A percentile compares a stretch with the other conserved stretches of the same genome.
Conservation (phyloP, 2,113 vertebrate genomes). For the Stigmatopora argus region DNA sequence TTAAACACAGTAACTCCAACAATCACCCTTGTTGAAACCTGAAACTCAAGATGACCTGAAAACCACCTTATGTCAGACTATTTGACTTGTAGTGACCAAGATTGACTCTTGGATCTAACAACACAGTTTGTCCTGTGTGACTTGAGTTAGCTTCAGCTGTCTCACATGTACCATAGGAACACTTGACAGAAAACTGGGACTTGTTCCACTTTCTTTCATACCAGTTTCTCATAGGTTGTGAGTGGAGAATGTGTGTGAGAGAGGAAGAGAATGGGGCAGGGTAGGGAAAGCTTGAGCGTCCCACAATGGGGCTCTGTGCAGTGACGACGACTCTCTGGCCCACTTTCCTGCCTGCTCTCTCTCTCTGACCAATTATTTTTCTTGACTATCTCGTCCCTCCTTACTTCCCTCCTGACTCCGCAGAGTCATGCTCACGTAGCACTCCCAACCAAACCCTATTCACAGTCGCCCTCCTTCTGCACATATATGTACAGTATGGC, state of each 20-base stretch:
- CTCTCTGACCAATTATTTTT: constrained; percentile 30
- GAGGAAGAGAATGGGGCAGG: constrained; percentile 39
- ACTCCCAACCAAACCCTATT: constrained; percentile 18
- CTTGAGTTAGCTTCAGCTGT: constrained; percentile 38
- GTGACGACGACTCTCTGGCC: constrained; percentile 37
- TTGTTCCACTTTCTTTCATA: constrained; percentile 3
- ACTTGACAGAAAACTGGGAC: neutral
- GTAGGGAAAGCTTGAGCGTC: constrained; percentile 35
- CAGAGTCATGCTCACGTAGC: constrained; percentile 50
- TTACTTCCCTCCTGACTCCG: constrained; percentile 26
- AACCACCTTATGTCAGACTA: neutral
- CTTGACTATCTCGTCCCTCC: constrained; percentile 21
- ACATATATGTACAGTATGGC: neutral
- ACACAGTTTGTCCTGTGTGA: constrained; percentile 19
- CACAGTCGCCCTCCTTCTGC: constrained; percentile 17
- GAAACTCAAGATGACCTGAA: neutral
- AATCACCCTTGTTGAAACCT: neutral
- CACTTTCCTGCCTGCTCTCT: constrained; percentile 33
- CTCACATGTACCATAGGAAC: constrained; percentile 16
- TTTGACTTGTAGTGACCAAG: neutral
- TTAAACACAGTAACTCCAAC: too few species aligned
- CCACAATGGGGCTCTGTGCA: constrained; percentile 69
- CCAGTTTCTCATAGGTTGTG: constrained; percentile 15
- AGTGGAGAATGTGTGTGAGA: constrained; percentile 22
- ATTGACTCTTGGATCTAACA: too few species aligned